Evolutionary conservation across 2,797 vertebrate genomes (phyloP), one percentile per base, ranked within the genome.

Genomic region (Pseudocheirus occidentalis): DNA sequence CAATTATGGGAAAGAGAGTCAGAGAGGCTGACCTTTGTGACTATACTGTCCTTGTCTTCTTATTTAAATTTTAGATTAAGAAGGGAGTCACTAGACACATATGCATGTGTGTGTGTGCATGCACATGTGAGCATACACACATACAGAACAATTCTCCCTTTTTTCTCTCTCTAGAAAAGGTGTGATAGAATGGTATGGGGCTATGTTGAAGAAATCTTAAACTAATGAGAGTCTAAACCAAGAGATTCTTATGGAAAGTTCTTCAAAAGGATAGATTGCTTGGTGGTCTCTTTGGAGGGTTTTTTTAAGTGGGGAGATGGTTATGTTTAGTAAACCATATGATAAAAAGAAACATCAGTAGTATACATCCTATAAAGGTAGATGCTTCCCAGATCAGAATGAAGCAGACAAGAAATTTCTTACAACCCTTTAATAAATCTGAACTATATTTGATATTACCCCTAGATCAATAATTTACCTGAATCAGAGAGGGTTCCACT

Each of bases 221-320:
- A 73, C 6, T 21, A 40, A 73, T 73, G 31, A 16, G 3, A 34
- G 31, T 66, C 4, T 34, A 66, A 66, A 66, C 31, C 3, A 16
- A 66, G 13, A 73, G 34, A 73, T 73, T 73, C 40, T 40, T 73
- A 34, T n/a, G n/a, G 5, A 40, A 40, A 73, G n/a, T 0, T 2
- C 18, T 40, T 18, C 6, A 73, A 73, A 73, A 73, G 16, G 34
- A 73, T 40, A 14, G 66, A 73, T 0, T 40, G 66, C 18, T 21
- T 73, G 6, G n/a, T 2, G 21, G 18, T 40, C 1, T 40, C 66
- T 40, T 73, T 73, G 40, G 1, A n/a, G 31, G 14, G 0, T 34
- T 6, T 40, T 16, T 57, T 27, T 0, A 10, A 16, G 13, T 0
- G 11, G 55, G 55, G 27, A 5, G 57, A 7, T 9, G 7, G 7